Evolutionary conservation across 2,888 invertebrate genomes (phyloP), one percentile per base, ranked within the genome.

Genomic region (Sarcophaga rosellei): DNA sequence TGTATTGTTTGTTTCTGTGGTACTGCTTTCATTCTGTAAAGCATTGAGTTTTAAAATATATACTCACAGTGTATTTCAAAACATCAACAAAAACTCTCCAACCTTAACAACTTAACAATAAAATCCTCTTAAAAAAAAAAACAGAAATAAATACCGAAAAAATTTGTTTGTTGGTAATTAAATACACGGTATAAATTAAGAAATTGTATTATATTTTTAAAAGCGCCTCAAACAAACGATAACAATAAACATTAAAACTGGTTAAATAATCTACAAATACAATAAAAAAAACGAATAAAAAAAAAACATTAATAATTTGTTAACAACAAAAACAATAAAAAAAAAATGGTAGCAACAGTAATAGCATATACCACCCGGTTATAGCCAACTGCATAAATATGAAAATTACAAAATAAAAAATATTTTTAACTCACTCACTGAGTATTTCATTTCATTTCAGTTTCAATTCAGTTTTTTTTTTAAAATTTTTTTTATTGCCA

Each of bases 301-400:
- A n/a, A 47, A 10, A 53, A 53, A 53, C 53, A 53, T 45, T 44
- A 66, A 66, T 44, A 44, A 8, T 66, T 44, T 17, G 35, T 66
- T 45, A 66, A 66, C 66, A 66, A 53, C 53, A 53, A 53, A 53
- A 17, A 53, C 25, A n/a, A 65, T 35, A 35, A 63, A 35, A 35
- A 63, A 25, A 35, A 6, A 35, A 47, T 47, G 15, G 3, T 15
- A 47, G 4, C 47, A 47, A 6, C 15, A 12, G 12, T 15, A 47
- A 15, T 4, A 47, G 4, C 15, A 47, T 15, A 47, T 47, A 47
- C 47, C 47, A 53, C 53, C 53, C 53, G 53, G 23, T 57, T 68
- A 62, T 68, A 77, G 66, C 69, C 84, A 66, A 84, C 84, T 84
- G 84, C 74, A 79, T 75, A 84, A 79, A 79, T 65, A 35, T 2